Conservation (phyloP, 2,888 invertebrate species). For the Agonopterix subpropinquella region DNA sequence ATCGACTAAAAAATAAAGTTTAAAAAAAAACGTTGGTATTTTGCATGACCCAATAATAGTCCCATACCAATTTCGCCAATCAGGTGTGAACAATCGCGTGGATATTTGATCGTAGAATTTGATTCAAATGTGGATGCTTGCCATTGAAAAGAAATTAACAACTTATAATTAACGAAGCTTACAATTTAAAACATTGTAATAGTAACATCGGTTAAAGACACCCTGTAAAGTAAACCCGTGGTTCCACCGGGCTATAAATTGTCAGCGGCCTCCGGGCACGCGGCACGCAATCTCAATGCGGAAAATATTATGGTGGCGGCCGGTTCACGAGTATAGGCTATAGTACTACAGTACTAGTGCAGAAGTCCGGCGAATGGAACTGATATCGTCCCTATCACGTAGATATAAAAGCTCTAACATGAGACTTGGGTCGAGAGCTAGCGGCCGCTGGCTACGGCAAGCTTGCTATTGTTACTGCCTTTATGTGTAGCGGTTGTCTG, state of each 20-base stretch:
- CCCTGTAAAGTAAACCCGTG: slow-evolving; percentile 16
- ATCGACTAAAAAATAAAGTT: too few species aligned
- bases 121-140: too few species aligned
- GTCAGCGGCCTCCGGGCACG: slow-evolving; percentile 67
- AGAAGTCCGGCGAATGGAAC: too few species aligned
- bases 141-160: too few species aligned
- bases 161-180: background rate
- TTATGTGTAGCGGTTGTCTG: background rate
- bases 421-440: background rate
- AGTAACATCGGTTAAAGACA: background rate
- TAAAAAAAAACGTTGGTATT: too few species aligned
- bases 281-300: slow-evolving; percentile 73
- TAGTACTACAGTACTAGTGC: too few species aligned
- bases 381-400: too few species aligned
- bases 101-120: too few species aligned
- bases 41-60: too few species aligned
- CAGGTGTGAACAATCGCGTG: too few species aligned
- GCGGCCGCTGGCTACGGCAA: slow-evolving; percentile 36
- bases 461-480: slow-evolving; percentile 34
- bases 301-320: slow-evolving; percentile 51
- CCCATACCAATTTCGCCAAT: too few species aligned
- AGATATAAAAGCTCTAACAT: too few species aligned
- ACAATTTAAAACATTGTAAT: slow-evolving; percentile 1
- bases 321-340: slow-evolving; percentile 2
- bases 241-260: slow-evolving; percentile 66